Evolutionary conservation across 2,113 vertebrate species (phyloP), one percentile per base, ranked within the genome.

Genomic region (Tonatia bakeri): DNA sequence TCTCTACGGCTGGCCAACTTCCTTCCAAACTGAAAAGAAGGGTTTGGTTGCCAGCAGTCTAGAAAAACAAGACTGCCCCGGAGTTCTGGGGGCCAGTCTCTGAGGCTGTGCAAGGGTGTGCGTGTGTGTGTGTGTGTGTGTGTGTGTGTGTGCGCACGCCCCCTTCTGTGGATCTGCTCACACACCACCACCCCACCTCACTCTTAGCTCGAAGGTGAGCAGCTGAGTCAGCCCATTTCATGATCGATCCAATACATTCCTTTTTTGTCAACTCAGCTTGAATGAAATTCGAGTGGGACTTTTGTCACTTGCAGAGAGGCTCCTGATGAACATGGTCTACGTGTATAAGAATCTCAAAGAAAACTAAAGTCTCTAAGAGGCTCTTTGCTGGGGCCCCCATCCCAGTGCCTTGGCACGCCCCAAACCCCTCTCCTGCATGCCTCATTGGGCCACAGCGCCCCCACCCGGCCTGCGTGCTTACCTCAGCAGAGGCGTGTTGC

Each of bases 401-500:
- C 31, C 54, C 2, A 7, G 28, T 24, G 19, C 31, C 15, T 31
- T 52, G 22, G 67, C 6, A 9, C 1, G 3, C 10, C 64, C 36
- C 22, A 2, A 6, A 5, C 28, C 65, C 56, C 56, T 17, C 31
- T 13, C 7, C 0, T 31, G 14, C 59, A 19, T 0, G 6, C 82
- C 90, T 36, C 0, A 3, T 4, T 17, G 3, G 5, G 65, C 45
- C n/a, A 19, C 15, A 61, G 52, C 7, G 5, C 5, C 17, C 73
- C 17, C 15, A 14, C 40, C 7, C 7, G 65, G 40, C 14, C 47
- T 15, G 47, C 47, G 0, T 4, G 45, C 98, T 94, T 96, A 99
- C 99, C 99, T 99, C 92, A 99, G 98, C 98, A 99, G 98, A 38
- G 99, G 94, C 19, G 98, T 97, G 90, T 97, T 98, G 95, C 99